Evolutionary conservation across 2,113 vertebrate genomes (phyloP).

Genomic region (Ageneiosus marmoratus): DNA sequence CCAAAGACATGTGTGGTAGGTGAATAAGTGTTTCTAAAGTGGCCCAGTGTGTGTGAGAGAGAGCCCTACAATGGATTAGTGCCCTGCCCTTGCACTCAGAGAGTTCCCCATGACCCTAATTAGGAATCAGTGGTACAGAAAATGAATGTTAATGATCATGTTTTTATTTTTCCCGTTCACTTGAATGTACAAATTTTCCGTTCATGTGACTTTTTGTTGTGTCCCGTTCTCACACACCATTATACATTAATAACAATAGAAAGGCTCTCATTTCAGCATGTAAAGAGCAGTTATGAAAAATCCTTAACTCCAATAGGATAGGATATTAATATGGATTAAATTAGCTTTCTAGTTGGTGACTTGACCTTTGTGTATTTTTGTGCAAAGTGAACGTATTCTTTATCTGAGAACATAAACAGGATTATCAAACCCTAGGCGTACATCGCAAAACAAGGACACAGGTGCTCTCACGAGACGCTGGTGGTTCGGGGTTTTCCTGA

Average conservation of each 20-base stretch:
- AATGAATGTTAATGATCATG: too few relatives aligned
- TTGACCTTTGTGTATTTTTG: neutral
- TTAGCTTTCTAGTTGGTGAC: too few relatives aligned
- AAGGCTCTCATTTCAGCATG: neutral
- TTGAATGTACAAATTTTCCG: too few relatives aligned
- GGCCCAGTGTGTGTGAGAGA: too few relatives aligned
- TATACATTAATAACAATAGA: neutral
- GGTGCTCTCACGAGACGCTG: constrained; percentile 34
- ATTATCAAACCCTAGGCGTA: neutral
- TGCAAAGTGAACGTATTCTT: constrained; percentile 14
- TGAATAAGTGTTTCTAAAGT: too few relatives aligned
- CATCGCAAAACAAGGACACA: constrained; percentile 28
- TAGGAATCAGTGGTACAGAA: too few relatives aligned
- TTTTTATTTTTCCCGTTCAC: too few relatives aligned
- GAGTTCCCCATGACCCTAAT: too few relatives aligned
- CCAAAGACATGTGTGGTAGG: too few relatives aligned
- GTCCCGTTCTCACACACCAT: neutral
- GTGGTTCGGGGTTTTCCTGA: constrained; percentile 23
- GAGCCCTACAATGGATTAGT: too few relatives aligned
- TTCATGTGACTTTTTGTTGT: neutral
- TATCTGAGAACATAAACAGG: constrained; percentile 17
- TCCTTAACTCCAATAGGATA: neutral
- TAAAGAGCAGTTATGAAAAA: neutral
- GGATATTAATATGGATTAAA: neutral
- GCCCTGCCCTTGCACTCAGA: too few relatives aligned